These are phyloP conservation scores for Acromyrmex heyeri DNA, from an alignment of 1,140 invertebrate species.

Conservation along the genomic window DNA sequence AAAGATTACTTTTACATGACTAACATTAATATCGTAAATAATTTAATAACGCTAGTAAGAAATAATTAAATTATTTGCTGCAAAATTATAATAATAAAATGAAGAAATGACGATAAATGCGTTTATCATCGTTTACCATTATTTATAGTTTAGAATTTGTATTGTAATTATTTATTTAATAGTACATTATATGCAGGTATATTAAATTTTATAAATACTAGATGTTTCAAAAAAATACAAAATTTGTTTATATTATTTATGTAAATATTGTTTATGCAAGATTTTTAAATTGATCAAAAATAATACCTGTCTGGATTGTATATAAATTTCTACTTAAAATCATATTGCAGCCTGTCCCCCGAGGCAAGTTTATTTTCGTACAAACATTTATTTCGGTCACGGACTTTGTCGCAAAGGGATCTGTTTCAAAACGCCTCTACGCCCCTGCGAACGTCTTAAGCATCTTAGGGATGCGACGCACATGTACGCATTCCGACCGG, in stretches of 20 bases:
- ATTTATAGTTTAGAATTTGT: background rate
- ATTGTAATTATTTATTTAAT: slow-evolving; percentile 18
- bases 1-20: background rate
- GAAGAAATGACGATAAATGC: background rate
- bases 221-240: background rate
- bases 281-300: background rate
- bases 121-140: background rate
- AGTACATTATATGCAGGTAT: background rate
- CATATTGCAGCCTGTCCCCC: slow-evolving; percentile 2
- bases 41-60: background rate
- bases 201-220: slow-evolving; percentile 19
- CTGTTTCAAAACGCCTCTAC: slow-evolving; percentile 62
- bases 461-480: slow-evolving; percentile 74
- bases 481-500: slow-evolving; percentile 59
- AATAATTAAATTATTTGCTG: background rate
- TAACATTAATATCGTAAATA: background rate
- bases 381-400: slow-evolving; percentile 60
- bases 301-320: background rate
- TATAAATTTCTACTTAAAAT: slow-evolving; percentile 17
- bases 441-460: slow-evolving; percentile 67
- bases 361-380: slow-evolving; percentile 50
- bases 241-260: background rate
- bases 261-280: background rate
- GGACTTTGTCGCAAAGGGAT: slow-evolving; percentile 56
- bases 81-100: background rate